Evolutionary conservation across 1,140 invertebrate genomes (phyloP).

Genomic region (Microvelia longipes): DNA sequence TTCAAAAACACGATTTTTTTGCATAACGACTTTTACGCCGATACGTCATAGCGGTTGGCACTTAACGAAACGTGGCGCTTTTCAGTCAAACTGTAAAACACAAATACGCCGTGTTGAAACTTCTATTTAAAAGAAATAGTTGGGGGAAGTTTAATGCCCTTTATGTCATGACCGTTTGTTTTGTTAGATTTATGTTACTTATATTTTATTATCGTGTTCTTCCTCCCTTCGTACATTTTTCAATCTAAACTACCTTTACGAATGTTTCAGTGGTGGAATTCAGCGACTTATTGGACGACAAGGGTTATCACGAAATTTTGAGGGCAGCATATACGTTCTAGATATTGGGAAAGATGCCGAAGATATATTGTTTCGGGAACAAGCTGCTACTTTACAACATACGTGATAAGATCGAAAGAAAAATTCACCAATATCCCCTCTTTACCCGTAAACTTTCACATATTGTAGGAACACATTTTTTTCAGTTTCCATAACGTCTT

Average conservation of each 20-base stretch:
- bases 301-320: neutral
- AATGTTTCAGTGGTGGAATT: neutral
- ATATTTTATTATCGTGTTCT: neutral
- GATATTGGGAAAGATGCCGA: neutral
- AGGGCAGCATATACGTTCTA: neutral
- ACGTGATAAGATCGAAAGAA: neutral
- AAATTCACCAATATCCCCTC: neutral
- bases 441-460: neutral
- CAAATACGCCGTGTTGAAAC: no score
- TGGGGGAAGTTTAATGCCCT: no score
- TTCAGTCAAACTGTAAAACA: no score
- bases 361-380: neutral
- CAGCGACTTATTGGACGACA: neutral
- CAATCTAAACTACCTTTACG: neutral
- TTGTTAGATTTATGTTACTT: neutral
- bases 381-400: neutral
- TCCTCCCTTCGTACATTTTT: neutral
- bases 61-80: no score
- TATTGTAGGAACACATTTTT: neutral
- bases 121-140: no score
- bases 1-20: no score
- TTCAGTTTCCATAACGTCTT: no score
- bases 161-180: neutral
- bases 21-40: no score
- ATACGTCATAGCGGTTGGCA: no score